Evolutionary conservation across 2,113 vertebrate species (phyloP), one percentile per base, ranked within the genome.

Genomic region (Lamprologus lemairii): DNA sequence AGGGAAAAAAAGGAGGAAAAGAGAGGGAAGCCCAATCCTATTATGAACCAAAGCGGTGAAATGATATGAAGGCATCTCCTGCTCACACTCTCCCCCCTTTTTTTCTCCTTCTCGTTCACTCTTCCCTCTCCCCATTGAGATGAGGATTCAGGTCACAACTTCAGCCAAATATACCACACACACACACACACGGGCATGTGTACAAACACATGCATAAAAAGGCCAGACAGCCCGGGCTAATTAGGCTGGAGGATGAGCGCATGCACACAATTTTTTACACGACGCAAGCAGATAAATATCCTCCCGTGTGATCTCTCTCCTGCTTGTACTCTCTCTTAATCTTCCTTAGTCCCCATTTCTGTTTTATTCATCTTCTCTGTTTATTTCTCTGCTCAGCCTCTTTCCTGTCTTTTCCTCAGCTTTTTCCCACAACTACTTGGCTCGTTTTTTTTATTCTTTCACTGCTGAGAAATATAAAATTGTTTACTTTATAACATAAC

Each of bases 101-200:
- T 79, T 80, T 28, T 65, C 85, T 88, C 53, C 5, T 45, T 86
- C 87, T 63, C n/a, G 33, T 42, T 84, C 83, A 26, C 37, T 68
- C 85, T 11, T 81, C 26, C 45, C 45, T 80, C 84, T 87, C 90
- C 86, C 91, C 82, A 51, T 93, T 88, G 87, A 92, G 89, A 88
- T 80, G 58, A 88, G 87, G 93, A 96, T 95, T 94, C 91, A 90
- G 95, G 93, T 94, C 94, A 94, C 89, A 95, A 92, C 86, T 92
- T 89, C 84, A 91, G 91, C 93, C 93, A 91, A 91, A 92, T 87
- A 93, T 81, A 86, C 85, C 60, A 54, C 80, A 51, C 73, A 45
- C 85, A 65, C 71, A 3, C 83, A 17, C 28, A 31, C 60, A 71
- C 87, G 55, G 21, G n/a, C 33, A 23, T 54, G 80, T 37, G 65